A percentile compares a stretch with the other conserved stretches of the same genome.
These are phyloP conservation scores for Watersipora subatra DNA, from an alignment of 1,140 invertebrate species.

Conservation along the genomic window DNA sequence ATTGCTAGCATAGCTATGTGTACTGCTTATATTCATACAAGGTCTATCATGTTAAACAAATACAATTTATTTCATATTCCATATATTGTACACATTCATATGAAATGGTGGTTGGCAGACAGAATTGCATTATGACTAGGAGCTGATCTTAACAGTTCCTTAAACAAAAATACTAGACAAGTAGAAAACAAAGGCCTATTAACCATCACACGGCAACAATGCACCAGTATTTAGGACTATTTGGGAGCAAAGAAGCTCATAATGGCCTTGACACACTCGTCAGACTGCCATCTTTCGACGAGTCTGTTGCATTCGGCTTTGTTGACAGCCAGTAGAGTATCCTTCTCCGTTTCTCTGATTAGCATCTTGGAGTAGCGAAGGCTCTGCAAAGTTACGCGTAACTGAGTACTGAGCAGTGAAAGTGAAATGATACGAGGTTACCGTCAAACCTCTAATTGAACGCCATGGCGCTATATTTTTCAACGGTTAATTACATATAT, in stretches of 20 bases:
- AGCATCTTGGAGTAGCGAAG: conserved; percentile 47
- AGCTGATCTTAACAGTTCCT: no score
- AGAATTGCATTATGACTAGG: no score
- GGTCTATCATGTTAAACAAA: no score
- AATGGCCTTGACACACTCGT: conserved; percentile 48
- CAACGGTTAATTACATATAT: not conserved
- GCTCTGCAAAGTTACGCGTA: conserved; percentile 30
- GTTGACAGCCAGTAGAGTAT: conserved; percentile 45
- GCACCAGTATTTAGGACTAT: no score
- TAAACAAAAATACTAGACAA: no score
- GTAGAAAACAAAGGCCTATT: no score
- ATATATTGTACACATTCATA: no score
- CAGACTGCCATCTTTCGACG: conserved; percentile 47
- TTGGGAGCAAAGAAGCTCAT: conserved; percentile 39
- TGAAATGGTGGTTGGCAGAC: no score
- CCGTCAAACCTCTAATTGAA: not conserved
- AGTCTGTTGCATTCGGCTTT: conserved; percentile 46
- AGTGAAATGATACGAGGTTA: not conserved
- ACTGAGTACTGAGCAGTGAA: not conserved
- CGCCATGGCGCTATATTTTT: not conserved
- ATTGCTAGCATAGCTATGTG: no score
- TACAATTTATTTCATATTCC: no score
- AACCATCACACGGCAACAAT: no score
- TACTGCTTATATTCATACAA: no score
- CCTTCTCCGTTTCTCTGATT: conserved; percentile 37